Base-by-base conservation (phyloP, 1,140 invertebrate genomes). In the Drosophila jambulina region DNA sequence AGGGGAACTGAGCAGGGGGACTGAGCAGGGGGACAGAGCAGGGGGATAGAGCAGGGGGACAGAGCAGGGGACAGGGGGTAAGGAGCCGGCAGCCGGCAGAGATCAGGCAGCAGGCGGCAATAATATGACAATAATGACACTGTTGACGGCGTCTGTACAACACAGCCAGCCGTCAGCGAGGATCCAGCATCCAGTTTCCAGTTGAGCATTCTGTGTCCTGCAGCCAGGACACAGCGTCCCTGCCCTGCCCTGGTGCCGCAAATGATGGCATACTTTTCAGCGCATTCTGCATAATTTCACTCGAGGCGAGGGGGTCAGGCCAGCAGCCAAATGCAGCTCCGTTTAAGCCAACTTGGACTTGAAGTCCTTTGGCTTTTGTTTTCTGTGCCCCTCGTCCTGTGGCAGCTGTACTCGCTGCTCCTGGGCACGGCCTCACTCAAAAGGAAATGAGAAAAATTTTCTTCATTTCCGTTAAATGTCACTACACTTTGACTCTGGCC, bases 401-500 rank as follows among this genome's bases (percentile, higher is more conserved):
- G 53, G 27, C 21, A 61, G 34, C 34, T 49, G 36, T 15, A 34
- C n/a, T 27, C 53, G 61, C 25, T 45, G 71, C 57, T 53, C 27
- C 51, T 70, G 61, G 63, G 46, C 51, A 53, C 70, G 40, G 59
- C 23, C 71, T 57, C 68, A 69, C 62, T 72, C 60, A 79, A 85
- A 56, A 78, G 84, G 84, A 88, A 88, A 88, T 88, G 84, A 88
- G 85, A 84, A 87, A 90, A 85, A 85, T 75, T 80, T 90, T 90
- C 74, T 78, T 88, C 65, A 88, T 88, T 88, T 88, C 84, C 84
- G 69, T 75, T 69, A 67, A 81, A 75, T 90, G 84, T 81, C 83
- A 80, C 79, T 58, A 83, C 79, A 76, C 75, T 77, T 77, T 76
- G 74, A 76, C 74, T 64, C 51, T 57, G 59, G 34, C 49, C 67